Conservation (phyloP, 2,113 vertebrate species). For the Hystrix cristata region DNA sequence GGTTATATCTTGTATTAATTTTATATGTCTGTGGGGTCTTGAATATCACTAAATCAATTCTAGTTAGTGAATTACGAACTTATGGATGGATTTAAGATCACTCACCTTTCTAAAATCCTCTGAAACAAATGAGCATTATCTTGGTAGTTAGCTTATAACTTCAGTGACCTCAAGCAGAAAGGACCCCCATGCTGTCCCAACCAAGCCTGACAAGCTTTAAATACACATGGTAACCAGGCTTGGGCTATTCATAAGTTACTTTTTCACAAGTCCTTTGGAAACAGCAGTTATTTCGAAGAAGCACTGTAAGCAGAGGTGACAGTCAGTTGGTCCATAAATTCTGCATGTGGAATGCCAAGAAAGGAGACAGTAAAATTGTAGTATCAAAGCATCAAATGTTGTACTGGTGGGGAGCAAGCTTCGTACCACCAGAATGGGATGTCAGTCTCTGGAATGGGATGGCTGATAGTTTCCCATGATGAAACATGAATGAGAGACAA, state of each 20-base stretch:
- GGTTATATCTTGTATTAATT: background rate
- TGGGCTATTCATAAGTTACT: background rate
- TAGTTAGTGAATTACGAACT: background rate
- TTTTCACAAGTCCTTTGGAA: slow-evolving; percentile 23
- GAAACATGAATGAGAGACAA: background rate
- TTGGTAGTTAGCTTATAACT: slow-evolving; percentile 25
- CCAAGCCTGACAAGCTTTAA: background rate
- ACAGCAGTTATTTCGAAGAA: background rate
- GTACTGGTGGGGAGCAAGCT: background rate
- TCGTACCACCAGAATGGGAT: background rate
- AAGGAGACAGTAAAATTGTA: background rate
- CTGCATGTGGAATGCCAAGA: background rate
- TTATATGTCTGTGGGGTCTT: background rate
- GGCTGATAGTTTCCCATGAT: background rate
- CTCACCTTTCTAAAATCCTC: background rate
- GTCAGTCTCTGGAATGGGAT: background rate
- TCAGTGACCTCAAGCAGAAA: background rate
- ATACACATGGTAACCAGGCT: background rate
- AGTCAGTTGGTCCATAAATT: background rate
- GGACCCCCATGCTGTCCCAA: background rate
- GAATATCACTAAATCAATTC: background rate
- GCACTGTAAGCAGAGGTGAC: background rate
- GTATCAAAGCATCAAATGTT: background rate
- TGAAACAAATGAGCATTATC: background rate
- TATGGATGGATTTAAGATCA: background rate